Percentiles rank a stretch among this genome's conserved stretches.
These are phyloP conservation scores for Brevipalpus yothersi DNA, from an alignment of 1,140 invertebrate genomes.

Conservation along the genomic window DNA sequence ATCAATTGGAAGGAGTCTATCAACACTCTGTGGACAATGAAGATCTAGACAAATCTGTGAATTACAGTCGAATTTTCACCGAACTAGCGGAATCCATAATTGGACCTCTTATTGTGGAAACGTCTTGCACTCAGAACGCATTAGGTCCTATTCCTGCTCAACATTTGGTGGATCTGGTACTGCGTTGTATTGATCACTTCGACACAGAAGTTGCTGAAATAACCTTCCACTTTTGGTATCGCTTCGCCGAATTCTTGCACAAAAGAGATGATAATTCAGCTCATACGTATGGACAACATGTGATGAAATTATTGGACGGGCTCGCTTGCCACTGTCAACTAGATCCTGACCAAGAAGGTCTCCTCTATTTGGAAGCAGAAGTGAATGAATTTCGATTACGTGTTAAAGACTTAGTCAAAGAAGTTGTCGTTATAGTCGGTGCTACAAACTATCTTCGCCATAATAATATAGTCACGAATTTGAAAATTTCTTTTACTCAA, in stretches of 20 bases:
- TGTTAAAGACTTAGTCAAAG: conserved; percentile 78
- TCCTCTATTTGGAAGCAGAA: conserved; percentile 70
- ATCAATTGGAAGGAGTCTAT: conserved; percentile 57
- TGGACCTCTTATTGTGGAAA: conserved; percentile 38
- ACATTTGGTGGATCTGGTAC: conserved; percentile 58
- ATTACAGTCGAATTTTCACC: conserved; percentile 83
- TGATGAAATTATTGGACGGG: background rate
- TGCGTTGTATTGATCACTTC: conserved; percentile 81
- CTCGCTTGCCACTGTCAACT: conserved; percentile 66
- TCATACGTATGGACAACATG: background rate
- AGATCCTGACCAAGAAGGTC: conserved; percentile 62
- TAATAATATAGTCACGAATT: conserved; percentile 4
- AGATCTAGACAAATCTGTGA: conserved; percentile 57
- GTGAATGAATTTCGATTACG: conserved; percentile 62
- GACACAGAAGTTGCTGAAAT: conserved; percentile 92
- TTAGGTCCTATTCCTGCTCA: conserved; percentile 27
- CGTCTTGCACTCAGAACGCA: background rate
- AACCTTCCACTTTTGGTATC: conserved; percentile 91
- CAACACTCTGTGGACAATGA: conserved; percentile 73
- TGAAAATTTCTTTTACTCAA: background rate
- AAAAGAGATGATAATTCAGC: conserved; percentile 39
- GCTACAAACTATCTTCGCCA: conserved; percentile 3
- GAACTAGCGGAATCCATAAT: conserved; percentile 76
- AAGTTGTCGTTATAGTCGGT: conserved; percentile 90
- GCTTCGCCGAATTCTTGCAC: conserved; percentile 77